Evolutionary conservation across 2,888 invertebrate species (phyloP).

Genomic region (Caenorhabditis sp.): DNA sequence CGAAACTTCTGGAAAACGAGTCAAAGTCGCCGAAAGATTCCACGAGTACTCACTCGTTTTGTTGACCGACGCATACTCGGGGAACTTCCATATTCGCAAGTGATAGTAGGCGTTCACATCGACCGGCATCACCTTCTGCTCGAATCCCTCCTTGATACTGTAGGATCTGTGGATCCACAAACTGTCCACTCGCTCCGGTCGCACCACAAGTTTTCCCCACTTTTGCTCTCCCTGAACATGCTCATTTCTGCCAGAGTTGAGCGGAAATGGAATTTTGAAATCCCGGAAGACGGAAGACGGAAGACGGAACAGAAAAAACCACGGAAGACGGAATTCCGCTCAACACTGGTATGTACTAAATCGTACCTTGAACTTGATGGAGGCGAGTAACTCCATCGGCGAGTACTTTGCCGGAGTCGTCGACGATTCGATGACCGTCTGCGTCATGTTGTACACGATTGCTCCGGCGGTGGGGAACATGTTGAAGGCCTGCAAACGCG

Average conservation of each 20-base stretch:
- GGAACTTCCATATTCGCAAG: slow-evolving; percentile 61
- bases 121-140: slow-evolving; percentile 58
- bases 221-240: slow-evolving; percentile 44
- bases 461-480: slow-evolving; percentile 61
- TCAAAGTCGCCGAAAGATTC: background rate
- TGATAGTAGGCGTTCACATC: slow-evolving; percentile 59
- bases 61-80: slow-evolving; percentile 14
- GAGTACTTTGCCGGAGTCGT: slow-evolving; percentile 34
- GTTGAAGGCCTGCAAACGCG: slow-evolving; percentile 59
- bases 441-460: slow-evolving; percentile 66
- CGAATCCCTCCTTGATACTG: slow-evolving; percentile 47
- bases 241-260: background rate
- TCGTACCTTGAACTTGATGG: slow-evolving; percentile 38
- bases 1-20: slow-evolving; percentile 16
- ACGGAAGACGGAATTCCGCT: too few relatives aligned
- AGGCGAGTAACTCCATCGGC: slow-evolving; percentile 30
- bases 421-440: slow-evolving; percentile 46
- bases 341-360: too few relatives aligned
- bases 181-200: slow-evolving; percentile 68
- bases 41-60: slow-evolving; percentile 7
- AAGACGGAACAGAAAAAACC: too few relatives aligned
- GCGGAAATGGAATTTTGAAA: too few relatives aligned
- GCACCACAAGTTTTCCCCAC: slow-evolving; percentile 67
- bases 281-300: too few relatives aligned
- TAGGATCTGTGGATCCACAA: slow-evolving; percentile 75